Conservation (phyloP, 2,113 vertebrate species). For the Colaptes auratus region DNA sequence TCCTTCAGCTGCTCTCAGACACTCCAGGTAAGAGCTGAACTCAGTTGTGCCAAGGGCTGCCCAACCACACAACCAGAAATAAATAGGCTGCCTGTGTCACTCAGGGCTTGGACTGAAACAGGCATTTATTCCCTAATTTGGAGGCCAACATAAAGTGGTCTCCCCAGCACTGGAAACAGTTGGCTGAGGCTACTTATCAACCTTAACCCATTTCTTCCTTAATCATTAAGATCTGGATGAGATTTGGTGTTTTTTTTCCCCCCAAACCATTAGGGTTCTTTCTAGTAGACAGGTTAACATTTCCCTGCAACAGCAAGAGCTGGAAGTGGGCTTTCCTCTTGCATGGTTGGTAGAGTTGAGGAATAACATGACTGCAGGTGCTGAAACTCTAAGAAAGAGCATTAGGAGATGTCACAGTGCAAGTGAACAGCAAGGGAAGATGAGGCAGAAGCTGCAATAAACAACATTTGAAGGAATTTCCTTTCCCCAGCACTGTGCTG, state of each 20-base stretch:
- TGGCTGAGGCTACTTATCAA: background rate
- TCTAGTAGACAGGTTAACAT: background rate
- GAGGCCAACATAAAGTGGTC: rapidly evolving
- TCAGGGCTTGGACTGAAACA: rapidly evolving
- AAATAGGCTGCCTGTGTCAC: background rate
- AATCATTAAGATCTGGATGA: background rate
- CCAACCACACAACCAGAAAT: background rate
- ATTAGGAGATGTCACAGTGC: background rate
- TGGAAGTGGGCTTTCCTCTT: background rate
- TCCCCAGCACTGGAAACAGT: background rate
- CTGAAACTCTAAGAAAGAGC: background rate
- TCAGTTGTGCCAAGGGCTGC: background rate
- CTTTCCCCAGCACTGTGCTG: background rate
- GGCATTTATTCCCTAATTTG: rapidly evolving
- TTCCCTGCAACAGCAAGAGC: background rate
- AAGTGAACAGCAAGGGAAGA: background rate
- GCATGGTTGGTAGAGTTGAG: background rate
- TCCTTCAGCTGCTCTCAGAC: background rate
- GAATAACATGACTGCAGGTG: background rate
- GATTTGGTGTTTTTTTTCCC: background rate
- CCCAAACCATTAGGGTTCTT: background rate
- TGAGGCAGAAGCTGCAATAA: background rate
- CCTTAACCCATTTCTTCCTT: background rate
- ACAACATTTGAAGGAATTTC: slow-evolving; percentile 18
- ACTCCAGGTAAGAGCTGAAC: background rate